Conservation (phyloP, 2,888 invertebrate species). For the Neelides folsomi region DNA sequence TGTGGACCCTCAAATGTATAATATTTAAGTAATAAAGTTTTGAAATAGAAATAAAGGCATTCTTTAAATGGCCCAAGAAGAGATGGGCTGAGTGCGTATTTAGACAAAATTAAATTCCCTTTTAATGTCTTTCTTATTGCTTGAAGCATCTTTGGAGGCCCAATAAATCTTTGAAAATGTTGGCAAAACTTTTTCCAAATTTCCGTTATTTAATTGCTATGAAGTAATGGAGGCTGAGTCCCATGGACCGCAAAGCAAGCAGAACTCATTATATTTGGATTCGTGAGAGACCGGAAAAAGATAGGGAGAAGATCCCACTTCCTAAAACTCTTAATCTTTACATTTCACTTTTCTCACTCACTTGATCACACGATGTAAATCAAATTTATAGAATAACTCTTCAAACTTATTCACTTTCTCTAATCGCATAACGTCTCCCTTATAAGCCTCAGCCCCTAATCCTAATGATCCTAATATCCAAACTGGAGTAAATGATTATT, state of each 20-base stretch:
- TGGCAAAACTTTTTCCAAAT: slow-evolving; percentile 19
- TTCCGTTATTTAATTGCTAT: slow-evolving; percentile 21
- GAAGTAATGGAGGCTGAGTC: slow-evolving; percentile 1
- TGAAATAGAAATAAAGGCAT: slow-evolving; percentile 34
- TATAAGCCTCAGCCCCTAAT: too few relatives aligned
- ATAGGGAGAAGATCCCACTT: neutral
- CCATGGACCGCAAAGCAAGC: neutral
- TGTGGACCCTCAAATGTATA: too few relatives aligned
- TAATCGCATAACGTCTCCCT: too few relatives aligned
- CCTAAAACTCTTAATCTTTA: slow-evolving; percentile 12
- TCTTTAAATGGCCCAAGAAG: slow-evolving; percentile 8
- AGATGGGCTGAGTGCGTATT: slow-evolving; percentile 5
- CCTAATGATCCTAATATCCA: too few relatives aligned
- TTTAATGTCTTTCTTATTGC: slow-evolving; percentile 12
- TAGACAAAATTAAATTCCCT: slow-evolving; percentile 10
- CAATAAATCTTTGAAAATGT: slow-evolving; percentile 17
- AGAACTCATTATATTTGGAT: too few relatives aligned
- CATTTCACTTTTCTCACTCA: slow-evolving; percentile 6
- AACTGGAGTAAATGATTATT: too few relatives aligned
- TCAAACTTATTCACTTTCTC: too few relatives aligned
- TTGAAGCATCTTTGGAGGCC: neutral
- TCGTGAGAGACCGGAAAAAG: too few relatives aligned
- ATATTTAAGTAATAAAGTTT: too few relatives aligned
- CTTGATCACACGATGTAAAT: too few relatives aligned
- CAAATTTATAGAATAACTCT: too few relatives aligned